These are phyloP conservation scores for Paguma larvata DNA, from an alignment of 2,797 vertebrate species.

Conservation along the genomic window DNA sequence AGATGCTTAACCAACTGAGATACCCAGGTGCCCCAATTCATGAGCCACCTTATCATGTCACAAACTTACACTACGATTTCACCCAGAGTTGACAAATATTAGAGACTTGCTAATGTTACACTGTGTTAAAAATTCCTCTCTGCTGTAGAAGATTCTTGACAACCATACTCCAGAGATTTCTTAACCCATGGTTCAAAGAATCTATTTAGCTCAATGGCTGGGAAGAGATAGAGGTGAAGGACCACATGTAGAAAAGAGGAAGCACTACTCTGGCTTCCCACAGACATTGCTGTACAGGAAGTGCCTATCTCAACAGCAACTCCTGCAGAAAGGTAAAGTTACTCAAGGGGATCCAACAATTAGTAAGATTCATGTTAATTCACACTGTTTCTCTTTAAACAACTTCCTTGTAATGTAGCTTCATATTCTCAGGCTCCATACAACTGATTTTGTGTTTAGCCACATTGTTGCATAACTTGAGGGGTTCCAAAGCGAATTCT, in stretches of 20 bases:
- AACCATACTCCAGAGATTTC: background rate
- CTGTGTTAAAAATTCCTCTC: background rate
- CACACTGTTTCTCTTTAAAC: conserved; percentile 5
- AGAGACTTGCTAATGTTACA: background rate
- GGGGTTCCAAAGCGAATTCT: background rate
- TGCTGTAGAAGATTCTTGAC: background rate
- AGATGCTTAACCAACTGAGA: no score
- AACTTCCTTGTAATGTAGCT: background rate
- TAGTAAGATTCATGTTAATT: background rate
- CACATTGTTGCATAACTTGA: background rate
- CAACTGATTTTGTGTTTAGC: background rate
- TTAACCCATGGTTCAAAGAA: background rate
- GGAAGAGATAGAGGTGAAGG: background rate
- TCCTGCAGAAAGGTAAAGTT: background rate
- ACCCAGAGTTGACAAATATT: background rate
- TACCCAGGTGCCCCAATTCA: no score
- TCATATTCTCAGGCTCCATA: background rate
- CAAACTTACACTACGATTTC: background rate
- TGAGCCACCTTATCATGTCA: background rate
- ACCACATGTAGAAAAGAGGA: background rate
- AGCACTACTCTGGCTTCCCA: no score
- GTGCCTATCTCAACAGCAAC: background rate
- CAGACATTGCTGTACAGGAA: background rate
- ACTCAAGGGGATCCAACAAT: background rate
- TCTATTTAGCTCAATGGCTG: background rate